Conservation (phyloP, 2,888 invertebrate genomes). For the Cinara cedri region DNA sequence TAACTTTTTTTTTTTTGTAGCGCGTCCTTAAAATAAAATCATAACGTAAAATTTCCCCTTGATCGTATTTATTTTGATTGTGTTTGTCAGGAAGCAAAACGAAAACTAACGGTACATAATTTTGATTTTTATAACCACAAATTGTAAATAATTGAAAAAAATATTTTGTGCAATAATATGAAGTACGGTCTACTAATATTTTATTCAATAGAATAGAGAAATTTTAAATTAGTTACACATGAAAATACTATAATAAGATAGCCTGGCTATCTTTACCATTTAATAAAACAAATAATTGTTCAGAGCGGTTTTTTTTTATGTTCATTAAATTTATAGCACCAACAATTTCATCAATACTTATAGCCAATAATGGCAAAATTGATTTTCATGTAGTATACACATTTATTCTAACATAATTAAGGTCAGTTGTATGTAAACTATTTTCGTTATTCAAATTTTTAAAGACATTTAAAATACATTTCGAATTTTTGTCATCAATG, state of each 20-base stretch:
- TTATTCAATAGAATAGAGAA: not conserved
- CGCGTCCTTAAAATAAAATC: no score
- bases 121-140: conserved; percentile 13
- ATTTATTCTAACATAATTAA: not conserved
- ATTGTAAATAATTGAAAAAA: not conserved
- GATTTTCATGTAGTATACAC: not conserved
- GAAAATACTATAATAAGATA: not conserved
- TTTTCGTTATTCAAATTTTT: not conserved
- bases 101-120: conserved; percentile 7
- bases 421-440: conserved; percentile 1
- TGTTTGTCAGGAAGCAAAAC: conserved; percentile 9
- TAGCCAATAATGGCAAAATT: not conserved
- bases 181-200: not conserved
- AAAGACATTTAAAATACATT: not conserved
- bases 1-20: no score
- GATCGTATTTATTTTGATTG: no score
- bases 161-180: not conserved
- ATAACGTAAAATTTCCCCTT: no score
- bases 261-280: conserved; percentile 14
- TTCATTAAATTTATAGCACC: not conserved
- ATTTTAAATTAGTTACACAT: not conserved
- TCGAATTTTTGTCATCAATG: not conserved
- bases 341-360: not conserved
- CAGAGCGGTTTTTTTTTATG: conserved; percentile 4
- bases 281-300: not conserved